A percentile compares a stretch with the other conserved stretches of the same genome.
Conservation (phyloP, 2,113 vertebrate genomes). For the Clinocottus analis region DNA sequence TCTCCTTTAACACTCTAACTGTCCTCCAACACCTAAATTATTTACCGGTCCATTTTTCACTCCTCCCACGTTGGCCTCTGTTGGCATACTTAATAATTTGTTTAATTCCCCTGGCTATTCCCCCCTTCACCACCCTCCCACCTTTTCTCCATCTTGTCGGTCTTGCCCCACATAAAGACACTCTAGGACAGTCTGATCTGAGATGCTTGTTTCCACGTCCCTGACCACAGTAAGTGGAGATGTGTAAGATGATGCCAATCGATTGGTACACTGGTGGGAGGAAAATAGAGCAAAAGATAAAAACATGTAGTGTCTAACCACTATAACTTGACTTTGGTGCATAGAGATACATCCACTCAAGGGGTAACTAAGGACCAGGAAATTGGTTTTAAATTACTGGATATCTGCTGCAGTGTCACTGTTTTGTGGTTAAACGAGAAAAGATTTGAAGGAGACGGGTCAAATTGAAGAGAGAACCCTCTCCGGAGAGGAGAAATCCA, state of each 20-base stretch:
- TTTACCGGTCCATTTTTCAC: constrained; percentile 71
- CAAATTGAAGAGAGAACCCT: constrained; percentile 2
- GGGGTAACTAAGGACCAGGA: constrained; percentile 33
- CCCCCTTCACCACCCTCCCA: constrained; percentile 2
- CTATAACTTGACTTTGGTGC: constrained; percentile 52
- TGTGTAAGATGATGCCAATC: constrained; percentile 70
- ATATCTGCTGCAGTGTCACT: constrained; percentile 24
- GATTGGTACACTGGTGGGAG: constrained; percentile 50
- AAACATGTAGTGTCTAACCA: constrained; percentile 55
- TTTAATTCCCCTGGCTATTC: constrained; percentile 54
- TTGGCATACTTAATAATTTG: constrained; percentile 73
- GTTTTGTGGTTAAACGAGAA: constrained; percentile 22
- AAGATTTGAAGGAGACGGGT: constrained; percentile 1
- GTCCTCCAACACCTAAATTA: constrained; percentile 71
- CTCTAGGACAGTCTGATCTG: constrained; percentile 46
- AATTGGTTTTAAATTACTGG: constrained; percentile 39
- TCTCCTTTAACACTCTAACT: constrained; percentile 30
- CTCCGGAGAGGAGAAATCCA: background rate
- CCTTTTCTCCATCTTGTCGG: constrained; percentile 12
- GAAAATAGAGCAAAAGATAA: constrained; percentile 56
- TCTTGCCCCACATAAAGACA: constrained; percentile 47
- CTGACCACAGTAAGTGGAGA: constrained; percentile 61
- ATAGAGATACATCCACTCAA: constrained; percentile 34
- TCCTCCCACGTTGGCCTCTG: constrained; percentile 50
- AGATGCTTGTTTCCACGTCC: constrained; percentile 64